These are phyloP conservation scores for Gnatocerus cornutus DNA, from an alignment of 2,888 invertebrate species.

Conservation along the genomic window DNA sequence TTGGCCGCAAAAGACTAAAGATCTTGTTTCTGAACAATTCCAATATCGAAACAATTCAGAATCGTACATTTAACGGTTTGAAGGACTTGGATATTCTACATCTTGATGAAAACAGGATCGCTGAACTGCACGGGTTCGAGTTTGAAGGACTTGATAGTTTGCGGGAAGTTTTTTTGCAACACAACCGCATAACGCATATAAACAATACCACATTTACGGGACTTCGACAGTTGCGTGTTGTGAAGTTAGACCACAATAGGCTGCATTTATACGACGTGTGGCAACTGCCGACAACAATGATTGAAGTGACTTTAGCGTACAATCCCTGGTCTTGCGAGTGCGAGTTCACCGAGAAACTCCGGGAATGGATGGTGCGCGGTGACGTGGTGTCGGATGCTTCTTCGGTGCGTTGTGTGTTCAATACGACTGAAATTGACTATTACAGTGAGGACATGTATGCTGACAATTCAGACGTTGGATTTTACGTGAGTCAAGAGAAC, in stretches of 20 bases:
- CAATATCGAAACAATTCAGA: slow-evolving; percentile 85
- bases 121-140: slow-evolving; percentile 83
- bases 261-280: slow-evolving; percentile 81
- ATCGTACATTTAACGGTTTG: slow-evolving; percentile 89
- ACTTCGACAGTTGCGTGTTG: slow-evolving; percentile 77
- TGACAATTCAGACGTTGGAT: slow-evolving; percentile 76
- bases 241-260: slow-evolving; percentile 83
- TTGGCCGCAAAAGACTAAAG: slow-evolving; percentile 86
- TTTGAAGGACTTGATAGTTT: slow-evolving; percentile 85
- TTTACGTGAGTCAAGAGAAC: slow-evolving; percentile 76
- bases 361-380: slow-evolving; percentile 83
- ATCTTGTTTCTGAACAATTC: slow-evolving; percentile 85
- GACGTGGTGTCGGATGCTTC: slow-evolving; percentile 79
- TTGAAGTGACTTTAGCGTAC: slow-evolving; percentile 79
- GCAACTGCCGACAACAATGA: slow-evolving; percentile 79
- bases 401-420: slow-evolving; percentile 81
- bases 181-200: slow-evolving; percentile 81
- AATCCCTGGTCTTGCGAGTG: slow-evolving; percentile 92
- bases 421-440: slow-evolving; percentile 75
- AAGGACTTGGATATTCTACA: slow-evolving; percentile 83
- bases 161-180: slow-evolving; percentile 82
- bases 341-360: slow-evolving; percentile 82
- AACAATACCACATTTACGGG: slow-evolving; percentile 82
- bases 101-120: slow-evolving; percentile 83
- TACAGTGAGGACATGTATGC: slow-evolving; percentile 76